Percentiles rank a stretch among this genome's conserved stretches.
These are phyloP conservation scores for Apis dorsata DNA, from an alignment of 1,140 invertebrate genomes.

Conservation along the genomic window DNA sequence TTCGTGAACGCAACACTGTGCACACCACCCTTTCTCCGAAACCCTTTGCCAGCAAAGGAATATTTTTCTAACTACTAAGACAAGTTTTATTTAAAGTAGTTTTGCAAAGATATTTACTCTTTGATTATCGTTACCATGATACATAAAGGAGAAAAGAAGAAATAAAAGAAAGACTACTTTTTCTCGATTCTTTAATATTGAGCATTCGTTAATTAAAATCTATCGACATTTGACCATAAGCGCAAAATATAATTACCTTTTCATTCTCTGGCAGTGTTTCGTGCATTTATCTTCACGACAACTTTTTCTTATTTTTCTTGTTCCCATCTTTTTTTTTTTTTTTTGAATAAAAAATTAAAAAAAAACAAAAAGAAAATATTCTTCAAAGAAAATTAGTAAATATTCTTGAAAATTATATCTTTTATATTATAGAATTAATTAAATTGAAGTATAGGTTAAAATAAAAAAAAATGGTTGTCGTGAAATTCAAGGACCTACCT, in stretches of 20 bases:
- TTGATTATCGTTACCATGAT: not conserved
- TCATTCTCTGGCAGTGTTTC: slow-evolving; percentile 48
- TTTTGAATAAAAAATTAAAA: not conserved
- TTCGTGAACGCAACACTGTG: slow-evolving; percentile 3
- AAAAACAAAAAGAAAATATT: not conserved
- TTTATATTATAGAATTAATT: not conserved
- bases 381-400: not conserved
- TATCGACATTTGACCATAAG: slow-evolving; percentile 23
- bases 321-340: not conserved
- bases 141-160: not conserved
- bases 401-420: not conserved
- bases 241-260: slow-evolving; percentile 1
- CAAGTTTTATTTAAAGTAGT: not conserved
- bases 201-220: slow-evolving; percentile 28
- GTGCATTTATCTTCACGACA: not conserved
- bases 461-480: not conserved
- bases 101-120: not conserved
- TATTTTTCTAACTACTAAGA: not conserved
- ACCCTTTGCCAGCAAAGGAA: slow-evolving; percentile 59
- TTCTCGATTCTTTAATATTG: slow-evolving; percentile 5
- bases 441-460: not conserved
- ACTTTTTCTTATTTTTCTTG: not conserved
- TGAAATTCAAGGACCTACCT: not conserved
- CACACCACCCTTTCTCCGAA: slow-evolving; percentile 6
- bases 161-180: not conserved